These are phyloP conservation scores for Anthonomus grandis DNA, from an alignment of 1,140 invertebrate genomes.

Conservation along the genomic window DNA sequence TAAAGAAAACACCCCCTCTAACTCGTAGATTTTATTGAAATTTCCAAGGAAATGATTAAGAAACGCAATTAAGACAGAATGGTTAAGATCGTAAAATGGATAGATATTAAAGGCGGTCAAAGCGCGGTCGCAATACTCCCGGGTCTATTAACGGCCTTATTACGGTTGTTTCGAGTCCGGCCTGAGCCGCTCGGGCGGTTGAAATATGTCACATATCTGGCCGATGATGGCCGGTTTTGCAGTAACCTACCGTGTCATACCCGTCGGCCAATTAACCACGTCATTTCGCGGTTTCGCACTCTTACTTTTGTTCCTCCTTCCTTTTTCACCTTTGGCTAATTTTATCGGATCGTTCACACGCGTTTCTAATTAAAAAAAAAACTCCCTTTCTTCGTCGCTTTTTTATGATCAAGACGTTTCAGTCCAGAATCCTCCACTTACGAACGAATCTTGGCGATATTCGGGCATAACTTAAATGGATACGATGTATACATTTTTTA, in stretches of 20 bases:
- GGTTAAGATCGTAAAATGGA: conserved; percentile 4
- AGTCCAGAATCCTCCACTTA: no score
- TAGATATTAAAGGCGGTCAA: conserved; percentile 20
- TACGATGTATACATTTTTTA: no score
- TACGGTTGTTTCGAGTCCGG: conserved; percentile 34
- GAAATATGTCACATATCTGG: conserved; percentile 45
- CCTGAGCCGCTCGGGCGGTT: conserved; percentile 35
- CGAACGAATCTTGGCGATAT: no score
- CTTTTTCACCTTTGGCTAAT: conserved; percentile 23
- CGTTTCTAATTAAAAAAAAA: no score
- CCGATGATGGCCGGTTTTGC: no score
- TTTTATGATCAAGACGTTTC: no score
- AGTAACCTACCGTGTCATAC: conserved; percentile 43
- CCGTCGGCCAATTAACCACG: conserved; percentile 38
- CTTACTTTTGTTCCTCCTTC: conserved; percentile 28
- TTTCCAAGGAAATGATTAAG: conserved; percentile 19
- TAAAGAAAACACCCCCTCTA: no score
- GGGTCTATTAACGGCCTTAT: conserved; percentile 41
- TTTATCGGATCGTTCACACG: conserved; percentile 19
- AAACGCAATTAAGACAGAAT: conserved; percentile 13
- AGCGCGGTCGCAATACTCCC: conserved; percentile 10
- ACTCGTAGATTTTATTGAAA: no score
- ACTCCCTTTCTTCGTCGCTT: no score
- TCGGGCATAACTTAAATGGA: no score
- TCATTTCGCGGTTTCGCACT: conserved; percentile 32